Base-by-base conservation (phyloP, 53 echinoderm and acorn worm genomes). In the Echinometra lucunter region DNA sequence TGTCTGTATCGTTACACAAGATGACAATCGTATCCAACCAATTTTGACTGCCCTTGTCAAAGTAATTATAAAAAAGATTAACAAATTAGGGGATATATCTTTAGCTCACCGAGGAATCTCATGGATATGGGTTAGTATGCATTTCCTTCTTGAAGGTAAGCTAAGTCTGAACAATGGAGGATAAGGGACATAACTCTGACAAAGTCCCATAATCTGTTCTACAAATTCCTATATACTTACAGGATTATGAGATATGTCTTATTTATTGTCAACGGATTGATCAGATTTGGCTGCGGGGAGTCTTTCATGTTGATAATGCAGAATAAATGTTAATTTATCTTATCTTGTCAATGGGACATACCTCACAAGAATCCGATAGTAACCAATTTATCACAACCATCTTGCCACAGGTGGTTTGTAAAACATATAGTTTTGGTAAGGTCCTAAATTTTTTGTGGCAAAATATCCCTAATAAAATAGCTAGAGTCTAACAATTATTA, bases 261-360 rank as follows among this genome's bases (percentile, higher is more conserved):
- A 83, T 49, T 83, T 83, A 85, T 8, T 53, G 85, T 85, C n/a
- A 85, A 49, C 85, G 12, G 85, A 85, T 49, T 85, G 28, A 85
- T n/a, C 42, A 78, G 85, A 45, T 85, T 49, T 23, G 6, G 30
- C 44, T 85, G 85, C 85, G 30, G 44, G 15, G 45, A 49, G 49
- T 85, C 49, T 30, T 85, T 85, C 11, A 49, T n/a, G 85, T n/a
- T 30, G 85, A 47, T 27, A 25, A 85, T 3, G 37, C 28, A 49
- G 28, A 53, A 85, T 85, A 85, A 85, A 85, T 85, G 85, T 85
- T 85, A 85, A 45, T 85, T 44, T 28, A 8, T 53, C 13, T 85
- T 85, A 85, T 49, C 85, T 11, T 47, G n/a, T 85, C 82, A 82
- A 19, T 82, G 44, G 12, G 6, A 82, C n/a, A 44, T 37, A 37